Evolutionary conservation across 2,113 vertebrate species (phyloP).

Genomic region (Aspiorhynchus laticeps): DNA sequence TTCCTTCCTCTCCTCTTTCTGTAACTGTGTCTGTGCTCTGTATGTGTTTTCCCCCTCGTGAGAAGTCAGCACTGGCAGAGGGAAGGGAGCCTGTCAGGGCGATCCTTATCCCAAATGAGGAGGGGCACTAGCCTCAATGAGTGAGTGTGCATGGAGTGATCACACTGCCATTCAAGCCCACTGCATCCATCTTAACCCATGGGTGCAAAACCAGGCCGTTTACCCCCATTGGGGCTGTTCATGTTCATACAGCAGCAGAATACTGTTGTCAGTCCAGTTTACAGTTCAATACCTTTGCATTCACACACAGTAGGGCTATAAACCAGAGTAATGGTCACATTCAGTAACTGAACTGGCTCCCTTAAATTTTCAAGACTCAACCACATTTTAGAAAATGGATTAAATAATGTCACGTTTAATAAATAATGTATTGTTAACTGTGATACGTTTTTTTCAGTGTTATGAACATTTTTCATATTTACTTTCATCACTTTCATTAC

Average conservation of each 20-base stretch:
- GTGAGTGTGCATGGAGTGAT: conserved; percentile 68
- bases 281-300: background rate
- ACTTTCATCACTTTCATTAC: background rate
- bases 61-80: conserved; percentile 58
- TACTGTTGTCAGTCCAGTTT: background rate
- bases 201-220: conserved; percentile 52
- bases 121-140: conserved; percentile 72
- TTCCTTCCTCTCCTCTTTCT: conserved; percentile 44
- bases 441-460: background rate
- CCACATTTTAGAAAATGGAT: background rate
- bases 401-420: background rate
- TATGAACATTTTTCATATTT: background rate
- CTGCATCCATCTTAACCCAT: conserved; percentile 46
- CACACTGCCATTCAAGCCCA: conserved; percentile 30
- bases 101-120: conserved; percentile 65
- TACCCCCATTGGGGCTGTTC: conserved; percentile 14
- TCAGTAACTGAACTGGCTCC: background rate
- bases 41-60: conserved; percentile 47
- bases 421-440: background rate
- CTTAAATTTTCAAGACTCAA: background rate
- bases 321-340: background rate
- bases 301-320: background rate
- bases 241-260: background rate
- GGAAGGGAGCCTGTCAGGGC: conserved; percentile 64
- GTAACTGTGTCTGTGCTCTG: conserved; percentile 50